Percentiles rank a stretch among this genome's conserved stretches.
Conservation (phyloP, 2,888 invertebrate genomes). For the Eledona agricola region DNA sequence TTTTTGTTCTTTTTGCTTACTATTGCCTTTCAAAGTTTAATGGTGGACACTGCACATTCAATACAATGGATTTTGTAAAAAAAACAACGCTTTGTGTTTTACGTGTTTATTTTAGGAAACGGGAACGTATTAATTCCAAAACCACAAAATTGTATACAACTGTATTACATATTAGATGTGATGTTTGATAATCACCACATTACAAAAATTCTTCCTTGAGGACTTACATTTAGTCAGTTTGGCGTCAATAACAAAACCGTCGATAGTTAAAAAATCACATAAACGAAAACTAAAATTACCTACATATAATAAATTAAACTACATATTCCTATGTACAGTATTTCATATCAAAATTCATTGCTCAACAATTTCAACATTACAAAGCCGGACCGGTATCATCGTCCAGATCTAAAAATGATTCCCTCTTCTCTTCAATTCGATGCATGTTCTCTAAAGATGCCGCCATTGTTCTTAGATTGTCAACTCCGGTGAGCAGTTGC, state of each 20-base stretch:
- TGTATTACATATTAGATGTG: conserved; percentile 14
- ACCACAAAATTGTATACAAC: conserved; percentile 11
- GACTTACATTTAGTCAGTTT: conserved; percentile 29
- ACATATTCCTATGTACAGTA: conserved; percentile 43
- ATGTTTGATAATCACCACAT: conserved; percentile 17
- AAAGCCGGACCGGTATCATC: conserved; percentile 65
- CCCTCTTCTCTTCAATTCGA: conserved; percentile 65
- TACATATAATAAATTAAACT: conserved; percentile 49
- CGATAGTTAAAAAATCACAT: conserved; percentile 48
- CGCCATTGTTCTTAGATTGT: conserved; percentile 72
- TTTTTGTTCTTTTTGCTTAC: no score
- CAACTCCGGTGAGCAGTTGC: conserved; percentile 73
- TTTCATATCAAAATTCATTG: conserved; percentile 32
- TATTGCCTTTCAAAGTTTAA: no score
- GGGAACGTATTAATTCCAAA: conserved; percentile 19
- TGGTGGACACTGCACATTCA: no score
- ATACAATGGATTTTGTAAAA: not conserved
- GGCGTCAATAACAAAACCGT: conserved; percentile 35
- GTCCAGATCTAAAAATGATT: conserved; percentile 63
- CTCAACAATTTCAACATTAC: conserved; percentile 51
- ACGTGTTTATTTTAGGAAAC: conserved; percentile 1
- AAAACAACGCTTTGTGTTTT: not conserved
- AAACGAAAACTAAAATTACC: conserved; percentile 38
- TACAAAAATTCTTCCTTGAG: conserved; percentile 19
- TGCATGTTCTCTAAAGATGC: conserved; percentile 70